Base-by-base conservation (phyloP, 2,113 vertebrate genomes). In the Phylloscopus trochilus region DNA sequence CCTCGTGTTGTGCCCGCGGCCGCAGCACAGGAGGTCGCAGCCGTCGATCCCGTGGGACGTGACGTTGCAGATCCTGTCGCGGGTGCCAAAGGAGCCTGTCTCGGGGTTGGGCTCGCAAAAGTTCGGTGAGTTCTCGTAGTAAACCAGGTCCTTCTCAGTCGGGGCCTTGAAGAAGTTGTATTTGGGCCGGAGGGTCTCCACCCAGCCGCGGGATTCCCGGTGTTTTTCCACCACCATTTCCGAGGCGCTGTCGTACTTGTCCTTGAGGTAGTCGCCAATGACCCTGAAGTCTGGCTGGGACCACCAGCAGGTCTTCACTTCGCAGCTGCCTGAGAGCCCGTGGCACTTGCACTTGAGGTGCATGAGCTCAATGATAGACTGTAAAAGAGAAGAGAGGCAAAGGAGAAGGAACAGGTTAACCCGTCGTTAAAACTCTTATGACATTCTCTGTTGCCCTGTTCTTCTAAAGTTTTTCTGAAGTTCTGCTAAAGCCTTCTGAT, bases 221-320 rank as follows among this genome's bases (percentile, higher is more conserved):
- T 98, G 98, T 27, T 98, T 98, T 43, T 98, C 98, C 92, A 98
- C 98, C 68, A 98, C 97, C 98, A 98, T 98, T 70, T 98, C 98
- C 0, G 98, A 98, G 15, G 98, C 98, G 16, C 98, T 98, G 89
- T 98, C 98, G 1, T 98, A 98, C 81, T 98, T 98, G 96, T 98
- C 98, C 92, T 98, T 98, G 78, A 98, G 97, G 93, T 98, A 98
- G 96, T 98, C 98, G 2, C 98, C 98, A 1, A 98, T 97, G 83
- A 97, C 96, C 41, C 98, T 97, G 96, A 98, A 98, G 93, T 98
- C 98, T 0, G 98, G 98, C 92, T 98, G 98, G 14, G 98, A 98
- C 98, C 98, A 98, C 98, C 98, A 98, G 91, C 98, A 98, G 10
- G 98, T 98, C 95, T 98, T 98, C 74, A 98, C 98, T 58, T 98